Evolutionary conservation across 2,113 vertebrate genomes (phyloP), one percentile per base, ranked within the genome.

Genomic region (Seriola dumerili): DNA sequence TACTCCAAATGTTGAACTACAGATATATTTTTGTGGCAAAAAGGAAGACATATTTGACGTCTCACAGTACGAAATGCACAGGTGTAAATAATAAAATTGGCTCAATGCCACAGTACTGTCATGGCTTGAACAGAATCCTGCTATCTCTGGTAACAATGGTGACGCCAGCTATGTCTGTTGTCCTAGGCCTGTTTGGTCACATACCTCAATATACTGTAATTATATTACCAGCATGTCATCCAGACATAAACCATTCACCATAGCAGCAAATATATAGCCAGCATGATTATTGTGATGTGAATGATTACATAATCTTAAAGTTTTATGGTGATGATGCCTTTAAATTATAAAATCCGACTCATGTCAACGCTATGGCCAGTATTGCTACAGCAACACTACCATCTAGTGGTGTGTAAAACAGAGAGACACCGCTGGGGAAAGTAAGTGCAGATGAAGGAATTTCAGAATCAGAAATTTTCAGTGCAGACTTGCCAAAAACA

Each of bases 351-450:
- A 32, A 19, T 21, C n/a, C 5, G 42, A 3, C 25, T 65, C 3
- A 9, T 52, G 12, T 3, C 7, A 54, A 3, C 0, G 3, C 21
- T 50, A 0, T 62, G 46, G 13, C 0, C 12, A n/a, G 0, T 44
- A n/a, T 73, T 40, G 4, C 21, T 65, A 4, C 8, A 40, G 58
- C 66, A 68, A 79, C 61, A 61, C 78, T 61, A 0, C 78, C 91
- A 84, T 85, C 90, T 92, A 78, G 86, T 89, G 91, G 85, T 42
- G 3, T 32, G 19, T 0, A 66, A 54, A 19, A 8, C 5, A 46
- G 10, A 62, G 52, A 17, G 17, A 76, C 19, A 8, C n/a, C 59
- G 38, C 42, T 54, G 16, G 36, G 13, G 23, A 16, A 23, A 44
- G 0, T n/a, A 16, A 9, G 23, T 14, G 16, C 10, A 46, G 38